A percentile compares a stretch with the other conserved stretches of the same genome.
Evolutionary conservation across 2,888 invertebrate species (phyloP).

Genomic region (Thereva nobilitata): DNA sequence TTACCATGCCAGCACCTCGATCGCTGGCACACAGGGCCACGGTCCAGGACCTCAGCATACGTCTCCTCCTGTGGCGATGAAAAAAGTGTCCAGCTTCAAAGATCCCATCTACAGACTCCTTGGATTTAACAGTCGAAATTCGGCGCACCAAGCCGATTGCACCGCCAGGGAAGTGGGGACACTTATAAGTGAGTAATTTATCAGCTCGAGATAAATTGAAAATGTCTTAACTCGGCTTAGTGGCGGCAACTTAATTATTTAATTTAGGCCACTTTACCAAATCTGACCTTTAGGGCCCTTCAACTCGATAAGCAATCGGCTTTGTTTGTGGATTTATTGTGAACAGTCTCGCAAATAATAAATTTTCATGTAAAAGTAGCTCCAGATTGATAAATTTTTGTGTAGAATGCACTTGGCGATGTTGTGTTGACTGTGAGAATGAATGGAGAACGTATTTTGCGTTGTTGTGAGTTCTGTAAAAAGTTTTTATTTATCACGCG

Average conservation of each 20-base stretch:
- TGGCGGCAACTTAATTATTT: slow-evolving; percentile 5
- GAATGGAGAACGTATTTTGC: no score
- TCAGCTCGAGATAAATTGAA: background rate
- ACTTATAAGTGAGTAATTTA: slow-evolving; percentile 38
- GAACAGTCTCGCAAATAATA: no score
- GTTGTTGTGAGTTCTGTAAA: no score
- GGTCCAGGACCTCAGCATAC: slow-evolving; percentile 25
- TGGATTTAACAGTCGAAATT: slow-evolving; percentile 35
- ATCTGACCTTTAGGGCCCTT: no score
- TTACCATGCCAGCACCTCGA: background rate
- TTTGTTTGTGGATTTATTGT: no score
- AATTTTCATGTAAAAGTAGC: no score
- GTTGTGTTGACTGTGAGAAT: no score
- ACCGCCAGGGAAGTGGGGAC: slow-evolving; percentile 36
- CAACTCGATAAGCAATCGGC: no score
- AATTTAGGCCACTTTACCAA: background rate
- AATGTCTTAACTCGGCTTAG: background rate
- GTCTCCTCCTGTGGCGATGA: slow-evolving; percentile 28
- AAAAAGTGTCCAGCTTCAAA: slow-evolving; percentile 25
- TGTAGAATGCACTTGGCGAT: no score
- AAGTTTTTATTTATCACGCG: no score
- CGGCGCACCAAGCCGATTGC: slow-evolving; percentile 25
- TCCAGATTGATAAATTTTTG: no score
- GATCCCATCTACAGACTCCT: slow-evolving; percentile 29
- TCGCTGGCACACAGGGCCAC: slow-evolving; percentile 10